Percentiles rank a stretch among this genome's conserved stretches.
phyloP scores from a whole-genome alignment of 2,888 invertebrate species.

The Chorisops tibialis region DNA sequence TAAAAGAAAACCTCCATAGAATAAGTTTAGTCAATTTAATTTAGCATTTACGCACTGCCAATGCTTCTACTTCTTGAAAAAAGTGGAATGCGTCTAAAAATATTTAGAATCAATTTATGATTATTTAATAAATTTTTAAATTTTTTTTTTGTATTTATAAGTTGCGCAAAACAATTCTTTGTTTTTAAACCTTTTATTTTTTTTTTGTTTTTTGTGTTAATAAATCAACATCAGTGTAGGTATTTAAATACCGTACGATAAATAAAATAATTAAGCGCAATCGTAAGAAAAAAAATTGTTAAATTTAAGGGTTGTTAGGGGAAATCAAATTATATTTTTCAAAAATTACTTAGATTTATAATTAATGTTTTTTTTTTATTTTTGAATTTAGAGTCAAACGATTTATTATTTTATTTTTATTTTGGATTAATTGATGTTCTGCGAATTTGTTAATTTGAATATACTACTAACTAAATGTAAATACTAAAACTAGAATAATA shows the following conservation, averaged over 20 bases:
- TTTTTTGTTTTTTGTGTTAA: neutral
- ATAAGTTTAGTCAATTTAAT: slow-evolving; percentile 15
- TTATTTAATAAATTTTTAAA: neutral
- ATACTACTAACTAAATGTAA: slow-evolving; percentile 21
- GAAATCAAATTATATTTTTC: no score
- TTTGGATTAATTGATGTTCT: neutral
- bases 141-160: neutral
- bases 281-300: no score
- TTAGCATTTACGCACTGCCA: slow-evolving; percentile 25
- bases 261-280: no score
- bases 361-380: no score
- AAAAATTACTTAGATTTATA: no score
- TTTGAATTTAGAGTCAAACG: no score
- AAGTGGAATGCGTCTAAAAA: slow-evolving; percentile 4
- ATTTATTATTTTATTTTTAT: no score
- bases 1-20: slow-evolving; percentile 21
- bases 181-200: neutral
- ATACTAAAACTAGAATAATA: slow-evolving; percentile 13
- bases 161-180: no score
- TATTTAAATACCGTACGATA: no score
- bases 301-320: no score
- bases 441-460: slow-evolving; percentile 22
- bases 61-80: slow-evolving; percentile 6
- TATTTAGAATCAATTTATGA: slow-evolving; percentile 14
- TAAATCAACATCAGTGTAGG: no score